Percentiles rank a stretch among this genome's conserved stretches.
Evolutionary conservation across 23 tunicate genomes (phyloP).

Genomic region (Trididemnum clinides): DNA sequence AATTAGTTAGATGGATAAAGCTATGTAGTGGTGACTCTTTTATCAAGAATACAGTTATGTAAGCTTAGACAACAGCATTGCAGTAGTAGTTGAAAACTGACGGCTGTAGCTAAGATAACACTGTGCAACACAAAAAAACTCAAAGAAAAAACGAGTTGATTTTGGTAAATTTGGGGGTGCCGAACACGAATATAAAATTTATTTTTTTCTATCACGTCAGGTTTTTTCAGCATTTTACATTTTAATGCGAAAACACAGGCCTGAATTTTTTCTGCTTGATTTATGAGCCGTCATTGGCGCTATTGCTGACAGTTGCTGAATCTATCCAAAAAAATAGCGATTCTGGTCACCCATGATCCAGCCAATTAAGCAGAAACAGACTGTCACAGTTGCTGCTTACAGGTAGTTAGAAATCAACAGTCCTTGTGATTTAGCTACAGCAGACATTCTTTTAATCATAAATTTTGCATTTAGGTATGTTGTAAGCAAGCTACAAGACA

Average conservation of each 20-base stretch:
- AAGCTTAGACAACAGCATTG: too few species aligned
- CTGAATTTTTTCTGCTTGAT: constrained; percentile 8
- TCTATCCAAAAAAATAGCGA: constrained; percentile 13
- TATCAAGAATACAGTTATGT: too few species aligned
- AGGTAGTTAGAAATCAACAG: not conserved
- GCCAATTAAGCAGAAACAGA: constrained; percentile 5
- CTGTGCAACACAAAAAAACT: constrained; percentile 17
- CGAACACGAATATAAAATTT: constrained; percentile 1
- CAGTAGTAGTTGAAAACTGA: too few species aligned
- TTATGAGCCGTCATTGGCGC: constrained; percentile 1
- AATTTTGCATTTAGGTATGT: not conserved
- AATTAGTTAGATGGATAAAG: too few species aligned
- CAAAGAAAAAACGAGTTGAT: constrained; percentile 7
- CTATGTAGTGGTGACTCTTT: too few species aligned
- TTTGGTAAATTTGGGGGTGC: constrained; percentile 22
- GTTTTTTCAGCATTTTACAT: constrained; percentile 5
- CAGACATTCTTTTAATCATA: constrained; percentile 10
- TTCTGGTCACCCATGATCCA: constrained; percentile 20
- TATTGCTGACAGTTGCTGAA: constrained; percentile 4
- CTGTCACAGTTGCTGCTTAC: not conserved
- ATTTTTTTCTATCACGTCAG: constrained; percentile 16
- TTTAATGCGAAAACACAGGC: constrained; percentile 12
- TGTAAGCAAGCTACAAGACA: not conserved
- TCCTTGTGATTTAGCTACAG: constrained; percentile 14
- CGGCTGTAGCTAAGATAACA: too few species aligned